Base-by-base conservation (phyloP, 2,797 vertebrate species). In the Pogoniulus pusillus region DNA sequence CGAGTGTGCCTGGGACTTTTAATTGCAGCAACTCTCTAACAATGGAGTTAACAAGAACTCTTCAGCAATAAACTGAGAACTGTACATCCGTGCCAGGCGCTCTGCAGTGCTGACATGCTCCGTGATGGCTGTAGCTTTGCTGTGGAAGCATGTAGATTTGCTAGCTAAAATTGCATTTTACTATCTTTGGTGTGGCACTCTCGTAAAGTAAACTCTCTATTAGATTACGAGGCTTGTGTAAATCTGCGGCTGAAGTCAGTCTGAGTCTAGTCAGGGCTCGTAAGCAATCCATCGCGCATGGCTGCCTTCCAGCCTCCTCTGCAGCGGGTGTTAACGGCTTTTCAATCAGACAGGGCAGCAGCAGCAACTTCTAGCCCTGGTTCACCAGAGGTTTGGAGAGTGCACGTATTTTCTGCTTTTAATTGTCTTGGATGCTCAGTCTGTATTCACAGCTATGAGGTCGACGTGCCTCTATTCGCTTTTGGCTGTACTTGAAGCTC, bases 101-200 rank as follows among this genome's bases (percentile, higher is more conserved):
- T 88, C 84, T 7, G 41, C n/a, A 1, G 90, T 51, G 86, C 88
- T 94, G 90, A 95, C 93, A 95, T 5, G 64, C 66, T 93, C 93
- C 54, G 3, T 20, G 63, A 87, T 35, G 86, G 73, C 79, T 70
- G 63, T 10, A 66, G 90, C 86, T 93, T 93, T 94, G 90, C 88
- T 80, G 68, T 84, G 75, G 81, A 85, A 79, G 73, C 85, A 47
- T 62, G 89, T 47, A 51, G 83, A 89, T 89, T 93, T 89, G 87
- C 66, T 71, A 89, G 87, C 94, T 93, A 87, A 95, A 95, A 93
- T 49, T 35, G 72, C 89, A 82, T 96, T 96, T 96, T 84, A 96
- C 93, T 96, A 94, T 96, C 96, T 96, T 96, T 94, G 90, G 95
- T 94, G 91, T 88, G 91, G 92, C 93, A 88, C 80, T 94, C 89